Percentiles rank a stretch among this genome's conserved stretches.
Conservation (phyloP, 2,888 invertebrate species). For the Acleris laterana region DNA sequence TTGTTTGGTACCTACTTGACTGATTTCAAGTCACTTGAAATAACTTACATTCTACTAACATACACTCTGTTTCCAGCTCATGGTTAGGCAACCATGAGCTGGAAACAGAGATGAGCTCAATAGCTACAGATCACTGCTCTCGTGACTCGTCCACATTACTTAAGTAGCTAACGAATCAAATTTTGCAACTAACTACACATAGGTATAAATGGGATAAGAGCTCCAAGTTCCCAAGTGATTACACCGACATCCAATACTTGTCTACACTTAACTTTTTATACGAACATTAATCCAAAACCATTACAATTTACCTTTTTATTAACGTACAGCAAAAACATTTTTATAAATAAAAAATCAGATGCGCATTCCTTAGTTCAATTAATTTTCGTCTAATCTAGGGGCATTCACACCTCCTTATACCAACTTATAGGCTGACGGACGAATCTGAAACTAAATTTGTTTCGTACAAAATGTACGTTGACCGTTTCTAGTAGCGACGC, state of each 20-base stretch:
- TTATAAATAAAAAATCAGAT: constrained; percentile 41
- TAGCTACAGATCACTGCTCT: no score
- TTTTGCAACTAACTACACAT: no score
- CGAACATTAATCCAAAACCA: constrained; percentile 34
- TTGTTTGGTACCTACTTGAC: no score
- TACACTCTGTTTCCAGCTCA: no score
- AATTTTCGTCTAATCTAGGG: constrained; percentile 62
- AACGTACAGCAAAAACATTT: constrained; percentile 37
- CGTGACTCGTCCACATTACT: no score
- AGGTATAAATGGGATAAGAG: background rate
- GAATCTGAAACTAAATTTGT: constrained; percentile 8
- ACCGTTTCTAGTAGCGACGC: constrained; percentile 7
- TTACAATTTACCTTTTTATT: constrained; percentile 35
- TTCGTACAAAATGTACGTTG: background rate
- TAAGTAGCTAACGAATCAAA: no score
- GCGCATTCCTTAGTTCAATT: constrained; percentile 52
- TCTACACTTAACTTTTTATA: constrained; percentile 30
- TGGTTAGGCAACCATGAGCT: no score
- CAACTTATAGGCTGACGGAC: constrained; percentile 4
- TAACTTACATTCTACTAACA: no score
- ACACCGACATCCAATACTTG: constrained; percentile 11
- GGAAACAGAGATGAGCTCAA: no score
- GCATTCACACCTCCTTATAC: constrained; percentile 57
- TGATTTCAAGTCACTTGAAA: no score
- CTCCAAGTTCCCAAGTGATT: constrained; percentile 10